Evolutionary conservation across 2,113 vertebrate genomes (phyloP).

Genomic region (Eretmochelys imbricata): DNA sequence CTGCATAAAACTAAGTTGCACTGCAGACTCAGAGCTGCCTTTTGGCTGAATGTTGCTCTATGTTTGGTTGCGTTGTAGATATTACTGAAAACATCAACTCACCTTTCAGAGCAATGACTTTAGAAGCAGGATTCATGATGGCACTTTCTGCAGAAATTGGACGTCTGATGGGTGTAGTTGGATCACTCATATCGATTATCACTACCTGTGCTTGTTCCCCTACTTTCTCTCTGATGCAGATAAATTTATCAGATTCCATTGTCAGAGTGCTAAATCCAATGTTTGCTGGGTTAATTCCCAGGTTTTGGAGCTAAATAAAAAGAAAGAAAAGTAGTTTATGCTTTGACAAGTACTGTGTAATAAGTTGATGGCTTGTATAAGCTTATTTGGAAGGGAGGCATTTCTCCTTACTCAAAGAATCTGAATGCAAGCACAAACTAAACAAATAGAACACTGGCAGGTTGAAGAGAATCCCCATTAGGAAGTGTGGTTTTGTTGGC

Average conservation of each 20-base stretch:
- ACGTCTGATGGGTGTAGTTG: constrained; percentile 87
- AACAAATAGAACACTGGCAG: background rate
- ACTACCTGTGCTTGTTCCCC: constrained; percentile 92
- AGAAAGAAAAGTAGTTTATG: background rate
- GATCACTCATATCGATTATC: constrained; percentile 90
- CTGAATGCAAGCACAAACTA: background rate
- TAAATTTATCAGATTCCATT: constrained; percentile 95
- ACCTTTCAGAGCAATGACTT: constrained; percentile 95
- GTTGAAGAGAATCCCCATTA: background rate
- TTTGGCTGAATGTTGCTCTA: background rate
- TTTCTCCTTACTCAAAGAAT: background rate
- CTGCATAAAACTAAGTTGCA: background rate
- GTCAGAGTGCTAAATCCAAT: constrained; percentile 95
- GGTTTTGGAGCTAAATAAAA: constrained; percentile 87
- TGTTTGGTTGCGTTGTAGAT: background rate
- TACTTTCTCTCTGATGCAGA: constrained; percentile 92
- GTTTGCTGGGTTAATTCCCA: constrained; percentile 91
- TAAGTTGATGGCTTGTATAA: background rate
- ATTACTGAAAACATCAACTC: background rate
- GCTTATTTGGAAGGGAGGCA: background rate
- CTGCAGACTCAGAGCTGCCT: background rate
- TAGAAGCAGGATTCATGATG: constrained; percentile 94
- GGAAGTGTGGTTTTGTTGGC: background rate
- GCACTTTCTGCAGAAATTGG: constrained; percentile 93
- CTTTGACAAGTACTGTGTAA: background rate